Conservation (phyloP, 2,888 invertebrate genomes). For the Baccha elongata region DNA sequence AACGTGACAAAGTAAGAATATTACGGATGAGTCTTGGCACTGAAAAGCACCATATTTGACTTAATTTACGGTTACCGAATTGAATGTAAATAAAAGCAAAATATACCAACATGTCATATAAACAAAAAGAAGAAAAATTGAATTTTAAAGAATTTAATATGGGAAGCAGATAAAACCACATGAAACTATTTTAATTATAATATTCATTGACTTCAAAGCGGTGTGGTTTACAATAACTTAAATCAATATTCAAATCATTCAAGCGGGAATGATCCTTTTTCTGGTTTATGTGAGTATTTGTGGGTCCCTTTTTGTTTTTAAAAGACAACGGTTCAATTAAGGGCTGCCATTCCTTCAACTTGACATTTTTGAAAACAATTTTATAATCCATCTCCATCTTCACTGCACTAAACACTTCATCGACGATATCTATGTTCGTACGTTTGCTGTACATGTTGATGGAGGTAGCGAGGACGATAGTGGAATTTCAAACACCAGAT, state of each 20-base stretch:
- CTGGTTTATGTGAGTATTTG: too few relatives aligned
- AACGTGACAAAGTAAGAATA: constrained; percentile 63
- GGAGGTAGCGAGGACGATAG: constrained; percentile 50
- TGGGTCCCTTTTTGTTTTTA: constrained; percentile 3
- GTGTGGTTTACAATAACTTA: constrained; percentile 43
- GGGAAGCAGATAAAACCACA: not conserved
- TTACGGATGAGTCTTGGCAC: constrained; percentile 39
- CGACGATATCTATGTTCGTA: constrained; percentile 27
- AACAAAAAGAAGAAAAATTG: not conserved
- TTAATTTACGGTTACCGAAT: constrained; percentile 30
- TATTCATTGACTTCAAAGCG: constrained; percentile 57
- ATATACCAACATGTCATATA: not conserved
- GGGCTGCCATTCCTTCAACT: constrained; percentile 41
- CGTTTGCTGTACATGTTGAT: constrained; percentile 42
- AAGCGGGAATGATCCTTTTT: constrained; percentile 36
- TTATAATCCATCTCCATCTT: constrained; percentile 23
- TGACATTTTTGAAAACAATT: constrained; percentile 50
- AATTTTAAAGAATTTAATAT: constrained; percentile 18
- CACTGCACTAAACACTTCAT: constrained; percentile 58
- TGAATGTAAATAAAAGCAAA: constrained; percentile 20
- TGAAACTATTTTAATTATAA: constrained; percentile 28
- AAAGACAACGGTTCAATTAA: constrained; percentile 42
- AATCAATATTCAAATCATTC: constrained; percentile 67
- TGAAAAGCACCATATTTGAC: constrained; percentile 32
- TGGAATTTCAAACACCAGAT: constrained; percentile 64